Evolutionary conservation across 1,140 invertebrate species (phyloP).

Genomic region (Parasteatoda tepidariorum): DNA sequence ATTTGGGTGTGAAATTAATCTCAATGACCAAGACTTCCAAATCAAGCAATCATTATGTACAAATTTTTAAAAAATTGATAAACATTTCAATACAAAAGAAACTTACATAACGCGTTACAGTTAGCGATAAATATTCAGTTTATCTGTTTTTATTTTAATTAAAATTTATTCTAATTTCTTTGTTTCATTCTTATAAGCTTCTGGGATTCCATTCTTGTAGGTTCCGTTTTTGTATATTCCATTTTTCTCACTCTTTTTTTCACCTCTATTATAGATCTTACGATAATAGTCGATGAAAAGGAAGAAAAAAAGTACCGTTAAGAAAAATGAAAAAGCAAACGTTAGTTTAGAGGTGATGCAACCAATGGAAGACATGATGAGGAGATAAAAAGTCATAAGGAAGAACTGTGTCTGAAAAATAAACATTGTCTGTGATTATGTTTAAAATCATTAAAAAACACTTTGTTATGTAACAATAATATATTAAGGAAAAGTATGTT

Average conservation of each 20-base stretch:
- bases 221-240: not conserved
- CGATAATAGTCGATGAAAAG: conserved; percentile 36
- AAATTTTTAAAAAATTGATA: too few species aligned
- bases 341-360: conserved; percentile 11
- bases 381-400: conserved; percentile 24
- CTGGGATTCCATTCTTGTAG: not conserved
- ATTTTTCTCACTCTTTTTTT: not conserved
- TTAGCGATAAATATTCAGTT: too few species aligned
- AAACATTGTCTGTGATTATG: not conserved
- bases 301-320: conserved; percentile 22
- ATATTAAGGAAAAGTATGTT: too few species aligned
- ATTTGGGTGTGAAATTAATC: too few species aligned
- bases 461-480: not conserved
- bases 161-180: not conserved
- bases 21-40: too few species aligned
- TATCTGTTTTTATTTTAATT: too few species aligned
- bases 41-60: too few species aligned
- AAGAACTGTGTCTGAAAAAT: conserved; percentile 33
- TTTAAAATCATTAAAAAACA: not conserved
- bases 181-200: not conserved
- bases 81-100: too few species aligned
- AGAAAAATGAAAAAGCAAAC: conserved; percentile 1
- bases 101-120: too few species aligned
- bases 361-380: conserved; percentile 6
- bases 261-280: not conserved